Conservation (phyloP, 2,888 invertebrate species). For the Alsophila aescularia region DNA sequence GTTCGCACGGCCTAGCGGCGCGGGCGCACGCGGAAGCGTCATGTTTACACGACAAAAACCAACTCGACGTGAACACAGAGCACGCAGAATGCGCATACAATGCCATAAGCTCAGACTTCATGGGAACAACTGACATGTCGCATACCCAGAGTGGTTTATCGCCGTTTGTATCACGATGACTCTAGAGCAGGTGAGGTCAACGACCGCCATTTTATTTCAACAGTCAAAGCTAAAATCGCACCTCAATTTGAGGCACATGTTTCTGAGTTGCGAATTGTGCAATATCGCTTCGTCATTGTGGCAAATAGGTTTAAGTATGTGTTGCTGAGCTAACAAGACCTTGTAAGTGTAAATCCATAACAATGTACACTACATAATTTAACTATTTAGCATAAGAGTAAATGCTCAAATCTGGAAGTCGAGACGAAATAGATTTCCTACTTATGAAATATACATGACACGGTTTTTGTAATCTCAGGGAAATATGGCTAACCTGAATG, state of each 20-base stretch:
- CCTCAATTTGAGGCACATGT: constrained; percentile 18
- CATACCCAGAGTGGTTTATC: constrained; percentile 35
- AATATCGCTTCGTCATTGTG: constrained; percentile 20
- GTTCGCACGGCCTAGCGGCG: constrained; percentile 71
- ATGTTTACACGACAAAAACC: constrained; percentile 70
- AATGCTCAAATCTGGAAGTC: constrained; percentile 34
- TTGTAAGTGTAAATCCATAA: constrained; percentile 13
- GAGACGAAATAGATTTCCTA: constrained; percentile 41
- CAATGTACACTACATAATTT: constrained; percentile 18
- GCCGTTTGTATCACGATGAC: constrained; percentile 29
- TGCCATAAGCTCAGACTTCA: constrained; percentile 53
- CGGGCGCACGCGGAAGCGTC: constrained; percentile 65
- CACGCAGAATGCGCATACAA: constrained; percentile 57
- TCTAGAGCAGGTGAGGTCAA: constrained; percentile 32
- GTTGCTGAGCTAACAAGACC: constrained; percentile 7
- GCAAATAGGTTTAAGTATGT: not conserved
- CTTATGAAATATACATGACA: constrained; percentile 37
- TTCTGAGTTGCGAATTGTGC: constrained; percentile 27
- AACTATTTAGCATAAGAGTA: constrained; percentile 23
- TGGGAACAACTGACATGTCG: constrained; percentile 50
- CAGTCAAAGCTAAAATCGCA: constrained; percentile 27
- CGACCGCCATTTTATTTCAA: constrained; percentile 32
- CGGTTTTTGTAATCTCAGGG: constrained; percentile 40
- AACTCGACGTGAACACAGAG: constrained; percentile 56
- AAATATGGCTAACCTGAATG: constrained; percentile 37